These are phyloP conservation scores for Prochilodus magdalenae DNA, from an alignment of 2,113 vertebrate genomes.

Conservation along the genomic window DNA sequence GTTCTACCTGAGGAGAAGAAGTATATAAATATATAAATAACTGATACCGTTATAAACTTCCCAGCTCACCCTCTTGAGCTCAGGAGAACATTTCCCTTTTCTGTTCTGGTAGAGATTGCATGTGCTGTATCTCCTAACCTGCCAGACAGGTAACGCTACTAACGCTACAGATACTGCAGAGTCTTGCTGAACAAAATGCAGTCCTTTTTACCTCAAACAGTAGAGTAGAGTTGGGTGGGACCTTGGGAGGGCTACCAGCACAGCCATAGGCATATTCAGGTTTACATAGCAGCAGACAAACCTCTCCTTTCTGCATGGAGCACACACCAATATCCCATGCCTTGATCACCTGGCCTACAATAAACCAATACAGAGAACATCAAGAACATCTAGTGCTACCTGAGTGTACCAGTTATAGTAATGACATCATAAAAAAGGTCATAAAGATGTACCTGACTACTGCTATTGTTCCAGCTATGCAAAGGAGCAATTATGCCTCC, in stretches of 20 bases:
- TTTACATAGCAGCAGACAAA: conserved; percentile 88
- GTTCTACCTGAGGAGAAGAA: conserved; percentile 82
- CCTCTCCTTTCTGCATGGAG: conserved; percentile 92
- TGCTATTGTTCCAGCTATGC: neutral
- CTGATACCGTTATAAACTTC: no score
- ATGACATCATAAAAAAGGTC: conserved; percentile 1
- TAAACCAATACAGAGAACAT: conserved; percentile 31
- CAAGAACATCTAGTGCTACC: neutral
- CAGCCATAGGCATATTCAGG: conserved; percentile 90
- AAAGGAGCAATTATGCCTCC: neutral
- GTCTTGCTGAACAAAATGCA: neutral
- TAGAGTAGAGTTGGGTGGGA: conserved; percentile 88
- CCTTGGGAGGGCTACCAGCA: conserved; percentile 87
- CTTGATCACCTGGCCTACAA: conserved; percentile 92
- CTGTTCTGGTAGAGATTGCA: neutral
- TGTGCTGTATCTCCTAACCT: neutral
- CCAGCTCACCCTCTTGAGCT: neutral
- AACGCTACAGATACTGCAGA: neutral
- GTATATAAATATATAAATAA: no score
- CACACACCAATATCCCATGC: conserved; percentile 92
- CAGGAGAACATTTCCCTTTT: neutral
- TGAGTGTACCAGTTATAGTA: neutral
- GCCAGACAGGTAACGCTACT: neutral
- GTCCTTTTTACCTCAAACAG: conserved; percentile 83
- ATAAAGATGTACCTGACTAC: neutral